phyloP scores from a whole-genome alignment of 2,888 invertebrate species.

The Diploptera punctata region DNA sequence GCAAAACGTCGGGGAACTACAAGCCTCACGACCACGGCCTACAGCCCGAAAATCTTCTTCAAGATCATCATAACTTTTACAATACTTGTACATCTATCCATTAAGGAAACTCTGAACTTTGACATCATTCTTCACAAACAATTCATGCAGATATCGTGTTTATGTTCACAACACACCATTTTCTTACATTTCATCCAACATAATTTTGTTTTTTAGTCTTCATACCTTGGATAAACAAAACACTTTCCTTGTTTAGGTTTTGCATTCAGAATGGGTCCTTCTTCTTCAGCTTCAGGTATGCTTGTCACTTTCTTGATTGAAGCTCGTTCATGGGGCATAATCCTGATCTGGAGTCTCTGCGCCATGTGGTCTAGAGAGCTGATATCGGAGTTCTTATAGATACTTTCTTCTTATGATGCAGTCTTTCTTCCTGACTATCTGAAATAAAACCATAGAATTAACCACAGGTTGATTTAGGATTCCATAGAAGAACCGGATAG shows the following conservation, averaged over 20 bases:
- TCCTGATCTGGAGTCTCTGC: not conserved
- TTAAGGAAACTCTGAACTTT: not conserved
- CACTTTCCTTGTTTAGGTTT: conserved; percentile 16
- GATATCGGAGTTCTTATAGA: not conserved
- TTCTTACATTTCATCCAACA: not conserved
- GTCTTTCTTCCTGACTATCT: not conserved
- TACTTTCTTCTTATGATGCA: not conserved
- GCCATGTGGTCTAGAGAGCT: not conserved
- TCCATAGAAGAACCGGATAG: conserved; percentile 45
- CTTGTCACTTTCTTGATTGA: not conserved
- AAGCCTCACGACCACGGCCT: too few relatives aligned
- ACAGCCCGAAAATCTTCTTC: too few relatives aligned
- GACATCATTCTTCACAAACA: not conserved
- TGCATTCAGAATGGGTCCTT: not conserved
- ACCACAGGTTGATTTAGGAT: conserved; percentile 46
- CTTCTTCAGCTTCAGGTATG: not conserved
- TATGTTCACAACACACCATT: not conserved
- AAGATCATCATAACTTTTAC: too few relatives aligned
- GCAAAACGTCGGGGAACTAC: too few relatives aligned
- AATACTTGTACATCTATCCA: not conserved
- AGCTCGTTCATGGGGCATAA: not conserved
- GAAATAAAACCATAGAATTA: conserved; percentile 42
- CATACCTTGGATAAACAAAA: conserved; percentile 5
- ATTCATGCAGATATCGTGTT: not conserved
- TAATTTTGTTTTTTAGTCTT: not conserved